These are phyloP conservation scores for Drosophila melanica DNA, from an alignment of 1,140 invertebrate genomes.

Conservation along the genomic window DNA sequence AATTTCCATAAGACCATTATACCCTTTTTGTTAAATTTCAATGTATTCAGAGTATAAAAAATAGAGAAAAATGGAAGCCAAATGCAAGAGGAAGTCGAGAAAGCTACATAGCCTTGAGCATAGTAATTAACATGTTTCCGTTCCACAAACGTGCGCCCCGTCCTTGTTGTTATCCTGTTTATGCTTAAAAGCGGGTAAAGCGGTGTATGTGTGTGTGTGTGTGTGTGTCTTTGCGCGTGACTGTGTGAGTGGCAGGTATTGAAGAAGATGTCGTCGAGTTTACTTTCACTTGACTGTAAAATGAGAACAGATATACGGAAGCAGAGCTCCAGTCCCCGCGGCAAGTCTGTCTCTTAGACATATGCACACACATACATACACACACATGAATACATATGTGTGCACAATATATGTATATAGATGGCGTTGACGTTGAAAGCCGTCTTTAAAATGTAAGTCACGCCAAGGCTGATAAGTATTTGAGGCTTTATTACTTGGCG, in stretches of 20 bases:
- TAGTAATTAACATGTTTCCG: slow-evolving; percentile 82
- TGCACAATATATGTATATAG: slow-evolving; percentile 11
- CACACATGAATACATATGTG: slow-evolving; percentile 13
- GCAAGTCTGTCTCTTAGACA: slow-evolving; percentile 29
- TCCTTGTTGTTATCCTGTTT: slow-evolving; percentile 21
- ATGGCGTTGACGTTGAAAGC: slow-evolving; percentile 54
- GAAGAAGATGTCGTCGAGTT: slow-evolving; percentile 50
- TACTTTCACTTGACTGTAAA: slow-evolving; percentile 74
- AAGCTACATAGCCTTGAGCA: slow-evolving; percentile 76
- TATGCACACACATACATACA: slow-evolving; percentile 17
- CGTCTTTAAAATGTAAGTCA: slow-evolving; percentile 78
- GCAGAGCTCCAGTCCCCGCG: slow-evolving; percentile 47
- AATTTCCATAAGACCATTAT: too few relatives aligned
- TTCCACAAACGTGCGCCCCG: slow-evolving; percentile 57
- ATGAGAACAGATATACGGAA: slow-evolving; percentile 73
- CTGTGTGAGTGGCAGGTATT: slow-evolving; percentile 65
- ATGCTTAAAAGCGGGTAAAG: slow-evolving; percentile 38
- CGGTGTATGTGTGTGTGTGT: slow-evolving; percentile 1
- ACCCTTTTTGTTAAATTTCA: too few relatives aligned
- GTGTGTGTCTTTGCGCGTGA: neutral
- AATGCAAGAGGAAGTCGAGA: slow-evolving; percentile 64
- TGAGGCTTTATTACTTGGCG: slow-evolving; percentile 67
- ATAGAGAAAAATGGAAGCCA: slow-evolving; percentile 24
- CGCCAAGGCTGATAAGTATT: slow-evolving; percentile 75
- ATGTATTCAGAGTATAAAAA: neutral